phyloP scores from a whole-genome alignment of 2,888 invertebrate genomes.

The Bibio marci region DNA sequence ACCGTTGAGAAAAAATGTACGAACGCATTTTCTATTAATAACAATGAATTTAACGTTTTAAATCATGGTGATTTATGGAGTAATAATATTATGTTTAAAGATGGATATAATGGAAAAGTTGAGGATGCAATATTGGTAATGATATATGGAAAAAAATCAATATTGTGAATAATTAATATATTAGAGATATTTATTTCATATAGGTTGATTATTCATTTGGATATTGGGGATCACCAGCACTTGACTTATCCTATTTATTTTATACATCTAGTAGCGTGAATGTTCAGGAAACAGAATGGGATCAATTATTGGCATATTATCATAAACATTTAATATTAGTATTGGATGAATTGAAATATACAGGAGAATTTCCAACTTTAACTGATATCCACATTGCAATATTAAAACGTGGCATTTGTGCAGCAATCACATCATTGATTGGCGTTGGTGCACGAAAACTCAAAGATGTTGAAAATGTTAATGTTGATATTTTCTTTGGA shows the following conservation, averaged over 20 bases:
- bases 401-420: slow-evolving; percentile 3
- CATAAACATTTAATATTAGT: background rate
- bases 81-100: slow-evolving; percentile 5
- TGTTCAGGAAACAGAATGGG: slow-evolving; percentile 2
- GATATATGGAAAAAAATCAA: no score
- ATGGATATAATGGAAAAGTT: background rate
- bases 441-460: background rate
- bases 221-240: slow-evolving; percentile 4
- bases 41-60: slow-evolving; percentile 3
- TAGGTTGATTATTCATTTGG: slow-evolving; percentile 5
- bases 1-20: background rate
- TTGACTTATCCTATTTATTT: slow-evolving; percentile 4
- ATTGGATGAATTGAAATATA: slow-evolving; percentile 1
- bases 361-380: slow-evolving; percentile 1
- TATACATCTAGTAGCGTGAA: slow-evolving; percentile 2
- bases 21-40: background rate
- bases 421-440: background rate
- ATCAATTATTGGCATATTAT: slow-evolving; percentile 1
- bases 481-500: background rate
- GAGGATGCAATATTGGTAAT: background rate
- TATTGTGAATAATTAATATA: no score
- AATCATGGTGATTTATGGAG: slow-evolving; percentile 6
- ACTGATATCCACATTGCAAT: slow-evolving; percentile 3
- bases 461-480: background rate
- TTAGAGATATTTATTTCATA: no score